Evolutionary conservation across 2,113 vertebrate genomes (phyloP).

Genomic region (Epinephelus lanceolatus): DNA sequence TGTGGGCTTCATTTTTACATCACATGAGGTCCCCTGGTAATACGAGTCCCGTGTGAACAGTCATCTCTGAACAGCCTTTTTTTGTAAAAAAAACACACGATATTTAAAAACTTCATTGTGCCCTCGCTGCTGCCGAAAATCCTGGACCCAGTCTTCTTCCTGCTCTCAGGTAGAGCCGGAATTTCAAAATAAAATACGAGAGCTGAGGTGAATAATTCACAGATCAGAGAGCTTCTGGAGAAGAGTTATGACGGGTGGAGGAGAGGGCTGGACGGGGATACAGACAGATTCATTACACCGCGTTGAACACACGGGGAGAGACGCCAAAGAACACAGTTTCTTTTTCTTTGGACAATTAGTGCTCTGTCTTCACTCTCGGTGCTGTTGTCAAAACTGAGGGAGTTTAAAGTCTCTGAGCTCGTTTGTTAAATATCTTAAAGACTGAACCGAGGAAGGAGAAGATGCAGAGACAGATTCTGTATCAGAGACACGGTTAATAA

Average conservation of each 20-base stretch:
- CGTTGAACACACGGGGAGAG: neutral
- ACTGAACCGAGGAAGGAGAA: too few relatives aligned
- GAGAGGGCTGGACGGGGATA: neutral
- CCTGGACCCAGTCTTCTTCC: neutral
- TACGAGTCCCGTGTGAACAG: too few relatives aligned
- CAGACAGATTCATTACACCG: conserved; percentile 10
- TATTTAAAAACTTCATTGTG: neutral
- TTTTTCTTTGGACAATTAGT: neutral
- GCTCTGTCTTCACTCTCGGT: neutral
- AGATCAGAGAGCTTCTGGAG: too few relatives aligned
- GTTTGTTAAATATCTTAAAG: too few relatives aligned
- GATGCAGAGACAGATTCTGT: neutral
- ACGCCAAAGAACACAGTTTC: neutral
- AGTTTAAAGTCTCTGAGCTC: too few relatives aligned
- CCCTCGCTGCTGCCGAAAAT: neutral
- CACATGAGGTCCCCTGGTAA: too few relatives aligned
- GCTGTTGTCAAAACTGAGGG: too few relatives aligned
- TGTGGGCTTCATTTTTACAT: too few relatives aligned
- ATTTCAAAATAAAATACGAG: conserved; percentile 27
- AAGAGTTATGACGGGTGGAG: neutral
- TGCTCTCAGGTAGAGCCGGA: conserved; percentile 4
- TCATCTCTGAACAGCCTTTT: too few relatives aligned
- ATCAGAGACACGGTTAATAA: neutral
- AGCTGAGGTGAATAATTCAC: conserved; percentile 4
- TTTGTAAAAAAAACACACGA: too few relatives aligned